phyloP scores from a whole-genome alignment of 2,113 vertebrate genomes.

The Nymphicus hollandicus region DNA sequence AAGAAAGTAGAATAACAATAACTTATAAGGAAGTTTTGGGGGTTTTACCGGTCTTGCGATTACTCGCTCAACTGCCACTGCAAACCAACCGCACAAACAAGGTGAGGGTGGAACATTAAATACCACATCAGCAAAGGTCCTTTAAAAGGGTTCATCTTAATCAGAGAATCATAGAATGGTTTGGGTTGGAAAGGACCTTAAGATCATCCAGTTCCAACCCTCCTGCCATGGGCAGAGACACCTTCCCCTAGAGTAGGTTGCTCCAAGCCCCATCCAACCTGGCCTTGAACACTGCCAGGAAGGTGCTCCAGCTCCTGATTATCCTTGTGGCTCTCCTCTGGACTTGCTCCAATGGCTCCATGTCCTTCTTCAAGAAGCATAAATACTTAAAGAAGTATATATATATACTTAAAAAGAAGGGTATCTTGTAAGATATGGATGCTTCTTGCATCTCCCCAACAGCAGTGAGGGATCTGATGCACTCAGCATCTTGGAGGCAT shows the following conservation, averaged over 20 bases:
- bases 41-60: not conserved
- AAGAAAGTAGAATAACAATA: not conserved
- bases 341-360: too few relatives aligned
- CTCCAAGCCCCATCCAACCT: not conserved
- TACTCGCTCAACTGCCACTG: not conserved
- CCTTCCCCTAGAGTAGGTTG: not conserved
- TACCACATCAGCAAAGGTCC: not conserved
- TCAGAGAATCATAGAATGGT: not conserved
- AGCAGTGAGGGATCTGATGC: not conserved
- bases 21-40: not conserved
- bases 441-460: not conserved
- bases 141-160: not conserved
- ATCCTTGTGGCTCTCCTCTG: too few relatives aligned
- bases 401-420: too few relatives aligned
- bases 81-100: fast-evolving
- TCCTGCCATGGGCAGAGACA: not conserved
- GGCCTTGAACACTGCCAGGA: not conserved
- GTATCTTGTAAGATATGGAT: not conserved
- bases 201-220: not conserved
- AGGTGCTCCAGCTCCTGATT: too few relatives aligned
- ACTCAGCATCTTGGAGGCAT: not conserved
- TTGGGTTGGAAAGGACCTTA: not conserved
- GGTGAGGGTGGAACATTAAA: not conserved
- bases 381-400: too few relatives aligned
- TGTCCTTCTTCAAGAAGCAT: too few relatives aligned